A percentile compares a stretch with the other conserved stretches of the same genome.
phyloP scores from a whole-genome alignment of 2,113 vertebrate genomes.

The Megalops atlanticus region DNA sequence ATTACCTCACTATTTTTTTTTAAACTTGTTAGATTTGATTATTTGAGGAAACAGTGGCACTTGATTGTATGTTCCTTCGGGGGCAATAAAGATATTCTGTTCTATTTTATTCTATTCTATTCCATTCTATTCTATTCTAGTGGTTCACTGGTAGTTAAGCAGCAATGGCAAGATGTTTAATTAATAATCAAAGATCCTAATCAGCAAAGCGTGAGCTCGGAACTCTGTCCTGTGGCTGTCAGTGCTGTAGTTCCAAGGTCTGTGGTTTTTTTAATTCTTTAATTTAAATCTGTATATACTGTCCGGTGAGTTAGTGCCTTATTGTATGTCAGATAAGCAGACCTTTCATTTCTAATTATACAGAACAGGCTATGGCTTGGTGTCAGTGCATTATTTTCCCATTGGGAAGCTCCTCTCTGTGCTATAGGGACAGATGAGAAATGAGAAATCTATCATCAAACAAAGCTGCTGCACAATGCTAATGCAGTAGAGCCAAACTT shows the following conservation, averaged over 20 bases:
- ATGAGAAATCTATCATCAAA: not conserved
- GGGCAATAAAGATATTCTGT: too few species aligned
- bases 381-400: not conserved
- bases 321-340: constrained; percentile 7
- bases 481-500: not conserved
- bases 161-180: not conserved
- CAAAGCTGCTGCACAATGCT: not conserved
- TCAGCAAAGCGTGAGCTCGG: not conserved
- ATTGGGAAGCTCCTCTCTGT: not conserved
- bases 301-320: too few species aligned
- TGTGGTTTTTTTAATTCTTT: not conserved
- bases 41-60: too few species aligned
- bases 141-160: not conserved
- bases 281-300: not conserved
- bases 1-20: too few species aligned
- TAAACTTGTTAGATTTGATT: too few species aligned
- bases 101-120: too few species aligned
- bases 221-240: too few species aligned
- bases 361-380: not conserved
- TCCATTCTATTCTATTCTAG: too few species aligned
- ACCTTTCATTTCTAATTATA: not conserved
- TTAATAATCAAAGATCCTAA: not conserved
- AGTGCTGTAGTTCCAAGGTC: not conserved
- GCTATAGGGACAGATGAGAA: not conserved
- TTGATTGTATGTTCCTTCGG: too few species aligned